Evolutionary conservation across 1,140 invertebrate genomes (phyloP).

Genomic region (Teleogryllus occipitalis): DNA sequence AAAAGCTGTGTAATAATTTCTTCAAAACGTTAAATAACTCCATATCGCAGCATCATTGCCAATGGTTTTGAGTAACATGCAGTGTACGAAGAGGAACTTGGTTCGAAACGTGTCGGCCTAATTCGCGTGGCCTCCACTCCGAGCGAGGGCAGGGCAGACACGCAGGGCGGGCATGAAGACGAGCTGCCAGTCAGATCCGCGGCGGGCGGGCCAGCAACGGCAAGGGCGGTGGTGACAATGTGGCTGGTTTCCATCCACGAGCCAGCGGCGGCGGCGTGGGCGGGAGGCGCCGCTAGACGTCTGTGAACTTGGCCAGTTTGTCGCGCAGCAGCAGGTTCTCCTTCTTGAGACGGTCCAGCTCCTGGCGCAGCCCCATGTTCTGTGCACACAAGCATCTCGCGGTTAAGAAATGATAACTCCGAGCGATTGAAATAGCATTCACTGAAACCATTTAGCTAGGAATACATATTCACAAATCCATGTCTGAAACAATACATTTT

Average conservation of each 20-base stretch:
- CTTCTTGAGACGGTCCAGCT: conserved; percentile 79
- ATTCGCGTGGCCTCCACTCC: no score
- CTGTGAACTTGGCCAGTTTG: conserved; percentile 75
- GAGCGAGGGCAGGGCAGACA: no score
- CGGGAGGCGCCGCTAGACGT: conserved; percentile 46
- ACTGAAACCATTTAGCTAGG: no score
- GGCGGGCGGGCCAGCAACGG: no score
- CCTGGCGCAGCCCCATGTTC: conserved; percentile 77
- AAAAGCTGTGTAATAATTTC: neutral
- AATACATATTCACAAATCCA: no score
- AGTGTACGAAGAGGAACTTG: neutral
- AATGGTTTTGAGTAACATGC: neutral
- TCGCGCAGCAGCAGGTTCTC: conserved; percentile 82
- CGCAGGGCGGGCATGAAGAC: neutral
- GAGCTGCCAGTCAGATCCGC: neutral
- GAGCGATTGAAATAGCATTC: no score
- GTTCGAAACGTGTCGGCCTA: neutral
- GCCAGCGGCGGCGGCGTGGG: no score
- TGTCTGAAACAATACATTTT: no score
- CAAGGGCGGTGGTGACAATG: neutral
- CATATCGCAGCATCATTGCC: neutral
- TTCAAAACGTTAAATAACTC: neutral
- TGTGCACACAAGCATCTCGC: conserved; percentile 36
- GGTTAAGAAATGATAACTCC: no score
- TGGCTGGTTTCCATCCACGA: neutral